Base-by-base conservation (phyloP, 2,888 invertebrate species). In the Diaphora mendica region DNA sequence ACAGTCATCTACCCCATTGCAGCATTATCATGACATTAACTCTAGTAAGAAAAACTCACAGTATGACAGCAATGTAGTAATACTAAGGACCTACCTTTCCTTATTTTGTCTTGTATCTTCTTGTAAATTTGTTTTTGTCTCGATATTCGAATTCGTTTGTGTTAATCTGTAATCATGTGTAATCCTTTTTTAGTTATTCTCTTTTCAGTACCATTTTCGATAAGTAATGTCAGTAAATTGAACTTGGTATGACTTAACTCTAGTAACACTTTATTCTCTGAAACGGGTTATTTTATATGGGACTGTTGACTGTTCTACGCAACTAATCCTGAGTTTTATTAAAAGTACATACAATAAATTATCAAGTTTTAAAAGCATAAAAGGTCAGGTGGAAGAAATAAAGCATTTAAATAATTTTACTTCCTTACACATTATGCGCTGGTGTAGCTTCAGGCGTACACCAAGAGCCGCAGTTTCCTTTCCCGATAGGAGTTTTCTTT, bases 371-470 rank as follows among this genome's bases (percentile, higher is more conserved):
- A n/a, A 26, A 26, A n/a, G 23, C 13, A 59, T 3, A 13, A 59
- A 9, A n/a, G 11, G n/a, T 48, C 51, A 51, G 20, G 8, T 13
- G 17, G 23, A 51, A 2, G n/a, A 55, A 55, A n/a, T 9, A 11
- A 55, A 55, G 55, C 23, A n/a, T 55, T 9, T 23, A 9, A 59
- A 44, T 64, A 23, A 59, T 44, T 30, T n/a, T 42, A 0, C 0
- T 48, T 44, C 86, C 91, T 90, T 87, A 95, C 95, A 80, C 78
- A 26, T 84, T 79, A 74, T 90, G 92, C 0, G 79, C 82, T 3
- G 93, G 94, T 0, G 92, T 89, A 0, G 86, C 13, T 13, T 91
- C 92, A 0, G 95, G 95, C 0, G 94, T 92, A 75, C 93, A 91
- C 95, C 95, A 95, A 3, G 95, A 93, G 0, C 91, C 93, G 74